Base-by-base conservation (phyloP, 1,140 invertebrate species). In the Brachionus angularis region DNA sequence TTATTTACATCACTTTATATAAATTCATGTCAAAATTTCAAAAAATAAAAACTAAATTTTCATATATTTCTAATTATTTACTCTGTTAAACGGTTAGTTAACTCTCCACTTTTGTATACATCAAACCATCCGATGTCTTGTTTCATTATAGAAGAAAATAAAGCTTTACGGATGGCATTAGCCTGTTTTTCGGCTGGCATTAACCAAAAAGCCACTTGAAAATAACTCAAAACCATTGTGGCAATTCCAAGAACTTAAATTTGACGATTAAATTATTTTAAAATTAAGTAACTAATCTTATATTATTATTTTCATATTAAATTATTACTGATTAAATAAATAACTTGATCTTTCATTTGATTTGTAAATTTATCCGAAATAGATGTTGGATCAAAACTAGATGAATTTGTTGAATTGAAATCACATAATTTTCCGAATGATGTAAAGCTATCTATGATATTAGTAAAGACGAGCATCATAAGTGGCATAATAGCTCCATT, bases 101-200 rank as follows among this genome's bases (percentile, higher is more conserved):
- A 90, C 77, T 92, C 91, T 75, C 90, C 89, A 14, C 88, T 87
- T 31, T 89, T 88, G 74, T 90, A 87, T 1, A 87, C 86, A 77
- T 95, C 92, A 79, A 91, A 94, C 92, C 92, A 96, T 27, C 87
- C 83, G 76, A 95, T 90, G 75, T 95, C 91, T 80, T 95, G 91
- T 14, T 89, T 85, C 3, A 96, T 80, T 0, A 92, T 86, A 5
- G 89, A 84, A 75, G 85, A 81, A n/a, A 92, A 81, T 77, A 89
- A 78, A 8, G 67, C 46, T 31, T 74, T 74, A 10, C 78, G 61
- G 29, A 81, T 77, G 29, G 74, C 76, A 16, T 73, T 46, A 7
- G 74, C 72, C 61, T 81, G 79, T 34, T 76, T 74, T 52, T 80
- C 76, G 72, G 78, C 75, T 5, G 78, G 36, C 7, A 74, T 74